Evolutionary conservation across 2,113 vertebrate genomes (phyloP).

Genomic region (Brachypteracias leptosomus): DNA sequence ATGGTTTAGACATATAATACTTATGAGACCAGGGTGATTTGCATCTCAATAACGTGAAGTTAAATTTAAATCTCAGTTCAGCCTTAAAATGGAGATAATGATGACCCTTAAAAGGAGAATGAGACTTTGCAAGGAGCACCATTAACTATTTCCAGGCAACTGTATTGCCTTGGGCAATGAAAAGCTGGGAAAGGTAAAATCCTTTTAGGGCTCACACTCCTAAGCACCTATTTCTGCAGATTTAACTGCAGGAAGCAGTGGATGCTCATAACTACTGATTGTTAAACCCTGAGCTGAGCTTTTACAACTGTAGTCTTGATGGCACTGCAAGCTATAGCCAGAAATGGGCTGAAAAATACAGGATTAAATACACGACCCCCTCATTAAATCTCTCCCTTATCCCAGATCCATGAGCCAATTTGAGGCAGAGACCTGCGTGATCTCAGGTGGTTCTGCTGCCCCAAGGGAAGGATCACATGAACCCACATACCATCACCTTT

Average conservation of each 20-base stretch:
- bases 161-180: neutral
- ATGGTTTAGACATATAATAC: constrained; percentile 18
- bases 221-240: neutral
- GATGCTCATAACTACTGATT: neutral
- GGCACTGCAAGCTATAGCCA: neutral
- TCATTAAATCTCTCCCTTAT: neutral
- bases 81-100: constrained; percentile 37
- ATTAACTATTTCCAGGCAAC: constrained; percentile 41
- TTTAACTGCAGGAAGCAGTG: neutral
- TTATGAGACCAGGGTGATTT: constrained; percentile 34
- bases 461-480: neutral
- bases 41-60: constrained; percentile 30
- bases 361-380: neutral
- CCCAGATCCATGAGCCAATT: neutral
- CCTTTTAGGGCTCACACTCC: neutral
- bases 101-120: constrained; percentile 41
- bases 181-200: neutral
- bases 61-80: constrained; percentile 50
- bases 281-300: neutral
- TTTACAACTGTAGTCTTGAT: neutral
- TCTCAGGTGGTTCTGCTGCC: neutral
- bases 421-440: neutral
- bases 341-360: neutral
- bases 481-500: neutral
- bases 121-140: neutral